Percentiles rank a stretch among this genome's conserved stretches.
These are phyloP conservation scores for Harpalus rufipes DNA, from an alignment of 2,888 invertebrate species.

Conservation along the genomic window DNA sequence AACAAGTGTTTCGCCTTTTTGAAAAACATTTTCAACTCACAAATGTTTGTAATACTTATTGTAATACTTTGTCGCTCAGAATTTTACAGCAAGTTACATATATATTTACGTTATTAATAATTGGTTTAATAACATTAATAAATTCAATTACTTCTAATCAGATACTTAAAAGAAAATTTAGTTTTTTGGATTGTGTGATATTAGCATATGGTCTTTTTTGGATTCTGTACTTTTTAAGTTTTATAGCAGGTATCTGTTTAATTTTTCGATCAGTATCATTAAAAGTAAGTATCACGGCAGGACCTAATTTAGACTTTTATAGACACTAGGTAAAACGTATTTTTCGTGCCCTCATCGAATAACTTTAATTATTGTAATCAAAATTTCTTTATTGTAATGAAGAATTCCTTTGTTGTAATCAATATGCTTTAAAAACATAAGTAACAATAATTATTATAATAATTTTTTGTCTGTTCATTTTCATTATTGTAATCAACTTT, in stretches of 20 bases:
- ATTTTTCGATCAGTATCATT: not conserved
- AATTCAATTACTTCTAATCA: not conserved
- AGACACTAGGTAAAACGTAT: no score
- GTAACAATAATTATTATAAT: no score
- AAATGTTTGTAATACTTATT: not conserved
- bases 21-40: not conserved
- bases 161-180: not conserved
- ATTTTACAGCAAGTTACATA: conserved; percentile 2
- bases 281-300: not conserved
- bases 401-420: no score
- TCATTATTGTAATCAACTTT: no score
- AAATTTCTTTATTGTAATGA: no score
- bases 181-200: no score
- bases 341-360: no score
- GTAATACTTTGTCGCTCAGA: not conserved
- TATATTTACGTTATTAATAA: not conserved
- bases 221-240: not conserved
- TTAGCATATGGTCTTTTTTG: not conserved
- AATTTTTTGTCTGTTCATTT: no score
- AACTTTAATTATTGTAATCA: no score
- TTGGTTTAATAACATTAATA: conserved; percentile 1
- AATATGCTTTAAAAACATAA: no score
- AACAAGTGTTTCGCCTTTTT: not conserved
- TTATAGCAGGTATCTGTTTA: not conserved
- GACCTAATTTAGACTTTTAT: no score